Percentiles rank a stretch among this genome's conserved stretches.
These are phyloP conservation scores for Lepidothrix coronata DNA, from an alignment of 2,113 vertebrate genomes.

Conservation along the genomic window DNA sequence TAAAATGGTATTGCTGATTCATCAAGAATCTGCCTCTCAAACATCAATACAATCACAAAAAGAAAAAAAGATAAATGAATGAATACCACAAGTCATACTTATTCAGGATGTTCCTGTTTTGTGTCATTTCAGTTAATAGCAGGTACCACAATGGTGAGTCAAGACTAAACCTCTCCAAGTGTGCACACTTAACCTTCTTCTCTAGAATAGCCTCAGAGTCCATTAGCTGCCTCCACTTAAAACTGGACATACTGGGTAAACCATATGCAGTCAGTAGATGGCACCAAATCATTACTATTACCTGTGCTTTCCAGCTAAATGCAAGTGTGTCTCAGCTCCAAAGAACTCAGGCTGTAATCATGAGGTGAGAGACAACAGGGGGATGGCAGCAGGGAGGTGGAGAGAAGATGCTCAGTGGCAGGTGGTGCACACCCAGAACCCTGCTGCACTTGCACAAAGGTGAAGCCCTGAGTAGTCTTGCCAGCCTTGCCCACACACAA, in stretches of 20 bases:
- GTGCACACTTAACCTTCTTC: no score
- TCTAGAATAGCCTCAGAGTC: background rate
- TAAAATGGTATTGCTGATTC: background rate
- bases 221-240: background rate
- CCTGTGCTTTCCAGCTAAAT: background rate
- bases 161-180: background rate
- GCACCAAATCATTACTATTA: background rate
- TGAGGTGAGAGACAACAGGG: rapidly evolving
- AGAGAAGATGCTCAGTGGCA: background rate
- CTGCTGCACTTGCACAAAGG: rapidly evolving
- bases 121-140: background rate
- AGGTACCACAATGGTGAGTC: no score
- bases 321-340: background rate
- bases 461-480: background rate
- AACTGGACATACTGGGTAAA: background rate
- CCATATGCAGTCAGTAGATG: background rate
- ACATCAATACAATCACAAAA: background rate
- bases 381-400: background rate
- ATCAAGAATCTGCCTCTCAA: background rate
- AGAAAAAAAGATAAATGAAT: background rate
- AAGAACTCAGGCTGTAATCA: rapidly evolving
- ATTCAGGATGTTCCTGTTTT: background rate
- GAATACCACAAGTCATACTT: background rate
- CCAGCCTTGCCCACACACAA: background rate
- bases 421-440: no score